These are phyloP conservation scores for Heliconius eleuchia DNA, from an alignment of 1,140 invertebrate species.

Conservation along the genomic window DNA sequence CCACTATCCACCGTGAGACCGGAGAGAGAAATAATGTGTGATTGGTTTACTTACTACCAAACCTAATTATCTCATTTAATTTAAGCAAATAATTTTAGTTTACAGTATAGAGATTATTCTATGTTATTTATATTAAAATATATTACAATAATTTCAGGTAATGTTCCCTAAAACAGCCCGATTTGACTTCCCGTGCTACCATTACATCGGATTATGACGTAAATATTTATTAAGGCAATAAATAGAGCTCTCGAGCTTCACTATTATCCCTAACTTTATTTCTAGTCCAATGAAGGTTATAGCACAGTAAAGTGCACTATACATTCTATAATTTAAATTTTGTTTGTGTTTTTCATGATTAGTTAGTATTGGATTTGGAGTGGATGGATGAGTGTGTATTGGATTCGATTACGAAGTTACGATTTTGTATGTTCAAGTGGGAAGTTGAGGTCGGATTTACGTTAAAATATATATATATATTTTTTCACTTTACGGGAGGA, in stretches of 20 bases:
- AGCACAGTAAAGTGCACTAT: neutral
- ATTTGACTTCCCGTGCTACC: conserved; percentile 49
- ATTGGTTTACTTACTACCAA: too few species aligned
- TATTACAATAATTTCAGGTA: conserved; percentile 33
- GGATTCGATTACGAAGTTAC: too few species aligned
- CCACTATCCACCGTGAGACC: too few species aligned
- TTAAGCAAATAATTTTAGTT: neutral
- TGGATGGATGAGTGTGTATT: too few species aligned
- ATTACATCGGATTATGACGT: conserved; percentile 72
- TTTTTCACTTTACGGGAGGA: too few species aligned
- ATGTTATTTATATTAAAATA: neutral
- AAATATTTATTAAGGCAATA: conserved; percentile 71
- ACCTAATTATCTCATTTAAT: too few species aligned
- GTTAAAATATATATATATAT: too few species aligned
- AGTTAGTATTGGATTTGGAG: too few species aligned
- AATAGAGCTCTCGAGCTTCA: conserved; percentile 55
- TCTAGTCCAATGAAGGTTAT: conserved; percentile 52
- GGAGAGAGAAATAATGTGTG: too few species aligned
- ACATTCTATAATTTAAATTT: neutral
- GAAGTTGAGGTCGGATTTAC: too few species aligned
- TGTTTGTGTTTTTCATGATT: too few species aligned
- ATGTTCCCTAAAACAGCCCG: conserved; percentile 35
- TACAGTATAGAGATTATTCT: neutral
- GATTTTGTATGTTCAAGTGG: too few species aligned
- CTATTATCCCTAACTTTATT: conserved; percentile 62